Base-by-base conservation (phyloP, 2,113 vertebrate species). In the Scartelaos histophorus region DNA sequence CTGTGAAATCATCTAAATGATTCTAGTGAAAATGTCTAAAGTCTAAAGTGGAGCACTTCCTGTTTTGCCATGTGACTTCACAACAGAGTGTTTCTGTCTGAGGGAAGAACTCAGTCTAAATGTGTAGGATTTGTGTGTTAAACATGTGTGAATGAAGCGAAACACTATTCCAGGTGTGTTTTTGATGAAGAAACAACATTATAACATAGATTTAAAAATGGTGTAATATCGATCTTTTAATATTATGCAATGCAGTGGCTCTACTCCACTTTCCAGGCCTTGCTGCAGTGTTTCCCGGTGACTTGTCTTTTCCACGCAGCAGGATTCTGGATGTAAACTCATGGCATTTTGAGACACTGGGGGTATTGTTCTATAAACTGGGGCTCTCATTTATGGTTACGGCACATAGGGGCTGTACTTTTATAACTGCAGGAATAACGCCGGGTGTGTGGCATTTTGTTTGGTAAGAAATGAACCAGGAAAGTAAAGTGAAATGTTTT, bases 301-400 rank as follows among this genome's bases (percentile, higher is more conserved):
- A 82, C 81, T 71, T 82, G 62, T 68, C 67, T 88, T 89, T 88
- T 84, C 86, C 85, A 43, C 53, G 62, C 77, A 49, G 0, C 68
- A 78, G 68, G 38, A 69, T 66, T 72, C 64, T 82, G 73, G 76
- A 85, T 71, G 71, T 69, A 78, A 79, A 74, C 51, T 2, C 22
- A 43, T 74, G 78, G 67, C 70, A 82, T 80, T 85, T 80, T 80
- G 79, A 79, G 61, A 90, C 88, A 91, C 68, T 83, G 81, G 46
- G 22, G 47, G 60, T 74, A 85, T 88, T 90, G 88, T 88, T 87
- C 82, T 79, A n/a, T 47, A 65, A 13, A 69, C 66, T 19, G 78
- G 76, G 49, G 66, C 70, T 70, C 17, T 6, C 46, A 53, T 74
- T 81, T 74, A 35, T 60, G 9, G 81, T 89, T 75, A 88, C 68